These are phyloP conservation scores for Protula sp. DNA, from an alignment of 2,888 invertebrate species.

Conservation along the genomic window DNA sequence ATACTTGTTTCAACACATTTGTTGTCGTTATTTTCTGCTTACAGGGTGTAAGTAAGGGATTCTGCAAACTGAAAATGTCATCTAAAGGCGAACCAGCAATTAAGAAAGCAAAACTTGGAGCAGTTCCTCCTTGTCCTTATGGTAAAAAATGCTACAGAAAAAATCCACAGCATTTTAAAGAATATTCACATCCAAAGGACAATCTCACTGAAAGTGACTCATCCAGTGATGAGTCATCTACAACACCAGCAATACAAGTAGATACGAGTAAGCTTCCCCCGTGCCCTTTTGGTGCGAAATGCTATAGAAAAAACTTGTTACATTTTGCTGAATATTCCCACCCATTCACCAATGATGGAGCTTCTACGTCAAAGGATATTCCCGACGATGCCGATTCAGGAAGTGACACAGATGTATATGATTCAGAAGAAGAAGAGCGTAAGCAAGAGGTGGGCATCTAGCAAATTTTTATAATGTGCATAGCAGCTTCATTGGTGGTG, in stretches of 20 bases:
- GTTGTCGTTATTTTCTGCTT: too few relatives aligned
- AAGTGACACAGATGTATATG: conserved; percentile 32
- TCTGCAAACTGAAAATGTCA: too few relatives aligned
- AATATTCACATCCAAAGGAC: neutral
- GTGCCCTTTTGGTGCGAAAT: conserved; percentile 40
- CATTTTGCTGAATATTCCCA: conserved; percentile 43
- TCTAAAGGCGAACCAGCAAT: too few relatives aligned
- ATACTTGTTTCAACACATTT: too few relatives aligned
- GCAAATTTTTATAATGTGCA: too few relatives aligned
- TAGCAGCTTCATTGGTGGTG: too few relatives aligned
- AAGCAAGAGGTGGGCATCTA: too few relatives aligned
- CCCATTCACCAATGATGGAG: conserved; percentile 22
- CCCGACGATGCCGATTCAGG: conserved; percentile 20
- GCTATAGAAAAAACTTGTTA: conserved; percentile 40
- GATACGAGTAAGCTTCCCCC: conserved; percentile 18
- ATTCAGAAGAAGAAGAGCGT: conserved; percentile 35
- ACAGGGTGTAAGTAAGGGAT: too few relatives aligned
- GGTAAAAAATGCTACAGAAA: neutral
- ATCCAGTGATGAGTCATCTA: neutral
- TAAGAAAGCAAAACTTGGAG: too few relatives aligned
- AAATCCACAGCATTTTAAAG: conserved; percentile 1
- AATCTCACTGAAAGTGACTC: neutral
- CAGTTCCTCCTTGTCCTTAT: neutral
- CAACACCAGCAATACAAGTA: neutral
- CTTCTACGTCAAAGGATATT: conserved; percentile 3